phyloP scores from a whole-genome alignment of 2,797 vertebrate species.

The Tangara arthus region DNA sequence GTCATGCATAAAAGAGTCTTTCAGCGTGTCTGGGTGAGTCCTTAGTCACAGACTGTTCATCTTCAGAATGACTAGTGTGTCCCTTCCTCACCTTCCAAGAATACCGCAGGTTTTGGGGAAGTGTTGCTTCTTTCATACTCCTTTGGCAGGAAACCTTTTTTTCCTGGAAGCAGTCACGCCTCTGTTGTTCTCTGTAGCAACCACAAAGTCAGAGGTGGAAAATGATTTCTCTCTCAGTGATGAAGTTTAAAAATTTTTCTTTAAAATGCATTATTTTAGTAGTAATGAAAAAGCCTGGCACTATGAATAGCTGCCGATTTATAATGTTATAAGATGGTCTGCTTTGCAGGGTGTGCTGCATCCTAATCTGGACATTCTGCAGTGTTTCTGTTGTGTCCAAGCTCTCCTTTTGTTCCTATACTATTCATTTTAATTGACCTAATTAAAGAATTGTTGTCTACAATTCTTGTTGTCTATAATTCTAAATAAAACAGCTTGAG shows the following conservation, averaged over 20 bases:
- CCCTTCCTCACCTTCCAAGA: neutral
- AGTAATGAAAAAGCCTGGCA: neutral
- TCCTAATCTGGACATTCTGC: neutral
- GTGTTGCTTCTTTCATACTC: neutral
- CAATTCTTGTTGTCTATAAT: too few species aligned
- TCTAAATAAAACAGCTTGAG: neutral
- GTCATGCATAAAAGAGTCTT: neutral
- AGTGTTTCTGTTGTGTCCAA: neutral
- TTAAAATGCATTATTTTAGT: neutral
- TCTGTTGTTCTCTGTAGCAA: neutral
- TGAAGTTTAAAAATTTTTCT: neutral
- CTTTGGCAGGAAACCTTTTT: neutral
- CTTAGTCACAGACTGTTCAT: neutral
- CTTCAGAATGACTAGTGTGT: neutral
- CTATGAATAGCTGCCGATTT: neutral
- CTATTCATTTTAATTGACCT: neutral
- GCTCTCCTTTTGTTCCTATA: neutral
- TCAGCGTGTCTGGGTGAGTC: neutral
- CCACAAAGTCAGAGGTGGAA: neutral
- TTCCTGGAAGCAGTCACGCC: neutral
- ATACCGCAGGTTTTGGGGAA: neutral
- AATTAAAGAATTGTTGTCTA: neutral
- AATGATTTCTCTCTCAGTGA: neutral
- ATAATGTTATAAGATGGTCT: neutral
- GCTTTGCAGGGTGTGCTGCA: fast-evolving